Conservation (phyloP, 1,140 invertebrate genomes). For the Oryzaephilus surinamensis region DNA sequence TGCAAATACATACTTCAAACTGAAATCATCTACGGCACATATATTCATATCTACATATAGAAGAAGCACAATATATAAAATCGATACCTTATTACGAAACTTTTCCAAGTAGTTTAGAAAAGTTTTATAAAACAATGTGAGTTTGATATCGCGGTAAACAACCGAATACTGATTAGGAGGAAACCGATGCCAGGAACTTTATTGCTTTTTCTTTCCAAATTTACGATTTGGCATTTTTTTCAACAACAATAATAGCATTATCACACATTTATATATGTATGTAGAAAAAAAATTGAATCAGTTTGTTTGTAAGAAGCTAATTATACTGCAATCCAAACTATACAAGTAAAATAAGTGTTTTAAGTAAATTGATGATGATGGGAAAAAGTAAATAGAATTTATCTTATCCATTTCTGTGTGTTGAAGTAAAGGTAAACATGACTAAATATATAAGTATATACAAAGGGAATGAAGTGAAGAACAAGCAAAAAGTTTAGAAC, state of each 20-base stretch:
- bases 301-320: constrained; percentile 9
- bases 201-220: neutral
- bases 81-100: constrained; percentile 32
- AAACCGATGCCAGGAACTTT: too few species aligned
- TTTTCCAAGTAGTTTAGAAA: constrained; percentile 27
- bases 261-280: too few species aligned
- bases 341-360: constrained; percentile 3
- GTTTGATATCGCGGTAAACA: constrained; percentile 30
- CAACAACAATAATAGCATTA: neutral
- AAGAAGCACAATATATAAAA: constrained; percentile 15
- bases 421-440: too few species aligned
- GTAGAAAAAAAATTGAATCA: neutral
- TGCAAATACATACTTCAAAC: too few species aligned
- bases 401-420: too few species aligned
- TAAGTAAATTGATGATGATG: too few species aligned
- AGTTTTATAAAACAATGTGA: constrained; percentile 32
- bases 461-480: too few species aligned
- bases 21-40: too few species aligned
- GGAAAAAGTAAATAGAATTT: too few species aligned
- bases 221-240: neutral
- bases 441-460: too few species aligned
- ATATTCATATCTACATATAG: neutral
- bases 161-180: constrained; percentile 26
- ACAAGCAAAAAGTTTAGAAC: too few species aligned
- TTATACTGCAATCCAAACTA: constrained; percentile 17